Evolutionary conservation across 1,140 invertebrate genomes (phyloP).

Genomic region (Venturia canescens): DNA sequence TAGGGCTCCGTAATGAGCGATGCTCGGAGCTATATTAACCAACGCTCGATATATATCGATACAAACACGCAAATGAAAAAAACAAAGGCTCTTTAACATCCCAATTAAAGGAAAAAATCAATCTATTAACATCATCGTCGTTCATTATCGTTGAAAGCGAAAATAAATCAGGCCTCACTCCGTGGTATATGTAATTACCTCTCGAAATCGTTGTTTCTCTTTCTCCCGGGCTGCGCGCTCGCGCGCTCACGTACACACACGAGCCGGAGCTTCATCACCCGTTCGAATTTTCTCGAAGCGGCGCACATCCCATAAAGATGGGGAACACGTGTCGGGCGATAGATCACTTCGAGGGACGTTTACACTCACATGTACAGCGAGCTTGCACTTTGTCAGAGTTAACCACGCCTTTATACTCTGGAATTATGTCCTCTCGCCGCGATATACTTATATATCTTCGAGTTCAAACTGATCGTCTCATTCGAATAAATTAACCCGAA

Average conservation of each 20-base stretch:
- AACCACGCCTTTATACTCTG: slow-evolving; percentile 56
- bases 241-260: background rate
- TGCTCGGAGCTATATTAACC: too few species aligned
- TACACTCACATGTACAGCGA: slow-evolving; percentile 43
- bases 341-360: slow-evolving; percentile 51
- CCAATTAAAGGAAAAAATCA: slow-evolving; percentile 6
- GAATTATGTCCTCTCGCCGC: slow-evolving; percentile 28
- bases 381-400: slow-evolving; percentile 62
- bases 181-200: slow-evolving; percentile 33
- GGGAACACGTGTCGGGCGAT: slow-evolving; percentile 64
- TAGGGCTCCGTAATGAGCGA: too few species aligned
- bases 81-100: background rate
- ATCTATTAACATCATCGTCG: slow-evolving; percentile 21
- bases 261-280: slow-evolving; percentile 24
- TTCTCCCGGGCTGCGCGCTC: background rate
- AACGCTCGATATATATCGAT: too few species aligned
- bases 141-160: slow-evolving; percentile 22
- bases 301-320: slow-evolving; percentile 51
- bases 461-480: slow-evolving; percentile 24
- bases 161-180: slow-evolving; percentile 24
- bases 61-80: background rate
- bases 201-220: slow-evolving; percentile 32
- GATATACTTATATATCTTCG: slow-evolving; percentile 17
- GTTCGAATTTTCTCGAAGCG: slow-evolving; percentile 45
- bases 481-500: background rate